phyloP scores from a whole-genome alignment of 2,113 vertebrate species.

The Xiphophorus maculatus region DNA sequence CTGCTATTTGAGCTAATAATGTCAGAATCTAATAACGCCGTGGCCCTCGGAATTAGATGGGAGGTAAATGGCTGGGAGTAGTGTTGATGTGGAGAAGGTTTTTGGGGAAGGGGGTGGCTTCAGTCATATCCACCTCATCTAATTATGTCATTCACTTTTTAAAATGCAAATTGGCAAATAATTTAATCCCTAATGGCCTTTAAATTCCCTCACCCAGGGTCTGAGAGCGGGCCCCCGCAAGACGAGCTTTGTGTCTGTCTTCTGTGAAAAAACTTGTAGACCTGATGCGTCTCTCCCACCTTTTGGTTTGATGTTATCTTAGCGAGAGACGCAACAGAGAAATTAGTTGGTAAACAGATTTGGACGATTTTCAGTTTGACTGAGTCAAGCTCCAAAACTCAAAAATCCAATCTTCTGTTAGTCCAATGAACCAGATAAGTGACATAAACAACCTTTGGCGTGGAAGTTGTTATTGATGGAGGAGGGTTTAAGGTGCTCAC shows the following conservation, averaged over 20 bases:
- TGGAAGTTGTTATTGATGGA: too few species aligned
- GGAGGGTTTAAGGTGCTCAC: too few species aligned
- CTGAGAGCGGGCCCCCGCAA: constrained; percentile 2
- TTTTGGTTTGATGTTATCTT: too few species aligned
- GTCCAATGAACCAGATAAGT: too few species aligned
- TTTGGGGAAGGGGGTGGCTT: constrained; percentile 19
- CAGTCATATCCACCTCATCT: constrained; percentile 32
- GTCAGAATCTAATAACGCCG: constrained; percentile 77
- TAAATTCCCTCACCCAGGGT: constrained; percentile 45
- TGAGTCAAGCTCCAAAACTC: too few species aligned
- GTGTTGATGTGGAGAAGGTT: constrained; percentile 52
- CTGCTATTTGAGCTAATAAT: constrained; percentile 82
- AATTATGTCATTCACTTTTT: constrained; percentile 51
- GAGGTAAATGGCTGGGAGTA: constrained; percentile 67
- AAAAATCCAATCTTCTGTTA: too few species aligned
- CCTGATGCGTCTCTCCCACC: neutral
- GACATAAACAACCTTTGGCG: too few species aligned
- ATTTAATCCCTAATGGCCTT: constrained; percentile 78
- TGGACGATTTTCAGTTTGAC: too few species aligned
- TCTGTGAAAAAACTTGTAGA: neutral
- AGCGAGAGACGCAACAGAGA: too few species aligned
- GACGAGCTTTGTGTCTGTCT: neutral
- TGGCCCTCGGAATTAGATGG: constrained; percentile 67
- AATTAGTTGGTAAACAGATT: too few species aligned
- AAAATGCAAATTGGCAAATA: constrained; percentile 65